Evolutionary conservation across 2,888 invertebrate genomes (phyloP), one percentile per base, ranked within the genome.

Genomic region (Hanleya hanleyi): DNA sequence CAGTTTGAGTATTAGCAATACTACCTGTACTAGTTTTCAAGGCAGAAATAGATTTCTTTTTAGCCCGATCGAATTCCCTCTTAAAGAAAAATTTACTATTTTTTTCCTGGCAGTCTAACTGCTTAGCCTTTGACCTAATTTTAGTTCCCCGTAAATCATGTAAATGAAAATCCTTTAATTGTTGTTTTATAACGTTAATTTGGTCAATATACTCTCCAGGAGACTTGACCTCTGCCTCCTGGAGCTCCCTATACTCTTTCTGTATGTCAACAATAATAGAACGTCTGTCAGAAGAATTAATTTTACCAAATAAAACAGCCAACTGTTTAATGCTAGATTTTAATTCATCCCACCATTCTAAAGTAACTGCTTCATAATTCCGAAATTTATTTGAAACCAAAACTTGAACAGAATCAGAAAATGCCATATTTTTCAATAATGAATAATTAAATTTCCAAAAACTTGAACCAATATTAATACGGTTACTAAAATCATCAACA

Each of bases 361-460:
- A 29, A 29, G 57, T 57, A 4, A 57, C 26, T 1, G 2, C 29
- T 4, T 26, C 32, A 57, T 15, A 22, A 4, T 22, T 29, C 22
- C 4, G 15, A 1, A 57, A 2, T 29, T 7, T 4, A 26, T 18
- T 7, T 29, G 22, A 29, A 57, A 57, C 4, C 1, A 64, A 9
- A 3, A 37, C 4, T 1, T 18, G 2, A 6, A 64, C 5, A 1
- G 64, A 1, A 18, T 37, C 64, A 5, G 5, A 1, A 9, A 64
- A 64, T 22, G 15, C n/a, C 1, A 1, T 3, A 36, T 64, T 35
- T 5, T 26, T 15, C 4, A 64, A 9, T 1, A 64, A 29, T 32
- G 38, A 26, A 18, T 33, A 64, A 1, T 64, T 64, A 29, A 64
- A 64, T 35, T 64, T 64, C 64, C 64, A 64, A 37, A 37, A 64